Conservation (phyloP, 2,113 vertebrate species). For the Eira barbara region DNA sequence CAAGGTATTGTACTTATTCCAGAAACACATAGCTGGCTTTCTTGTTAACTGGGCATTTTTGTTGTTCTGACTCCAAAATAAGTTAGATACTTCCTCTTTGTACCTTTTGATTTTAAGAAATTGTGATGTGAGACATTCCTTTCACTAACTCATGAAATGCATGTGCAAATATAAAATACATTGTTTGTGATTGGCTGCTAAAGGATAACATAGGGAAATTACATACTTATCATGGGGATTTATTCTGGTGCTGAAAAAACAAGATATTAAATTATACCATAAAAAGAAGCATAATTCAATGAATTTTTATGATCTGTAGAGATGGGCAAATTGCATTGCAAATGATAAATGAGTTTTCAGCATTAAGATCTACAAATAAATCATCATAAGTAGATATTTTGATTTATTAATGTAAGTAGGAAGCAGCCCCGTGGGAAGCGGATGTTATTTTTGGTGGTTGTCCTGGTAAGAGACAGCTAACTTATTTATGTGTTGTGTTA, state of each 20-base stretch:
- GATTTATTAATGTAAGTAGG: slow-evolving; percentile 74
- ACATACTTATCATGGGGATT: slow-evolving; percentile 51
- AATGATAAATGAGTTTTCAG: slow-evolving; percentile 80
- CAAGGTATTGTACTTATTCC: not conserved
- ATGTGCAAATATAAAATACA: slow-evolving; percentile 39
- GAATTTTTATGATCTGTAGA: slow-evolving; percentile 82
- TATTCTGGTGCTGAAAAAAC: slow-evolving; percentile 67
- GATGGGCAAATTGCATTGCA: slow-evolving; percentile 72
- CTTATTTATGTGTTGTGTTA: slow-evolving; percentile 64
- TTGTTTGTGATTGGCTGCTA: slow-evolving; percentile 37
- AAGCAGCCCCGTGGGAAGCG: slow-evolving; percentile 47
- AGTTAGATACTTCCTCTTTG: not conserved
- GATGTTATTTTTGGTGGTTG: slow-evolving; percentile 51
- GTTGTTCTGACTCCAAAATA: slow-evolving; percentile 38
- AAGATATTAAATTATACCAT: slow-evolving; percentile 77
- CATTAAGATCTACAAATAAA: slow-evolving; percentile 81
- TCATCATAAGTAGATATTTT: slow-evolving; percentile 72
- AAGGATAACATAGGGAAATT: slow-evolving; percentile 61
- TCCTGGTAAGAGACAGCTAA: slow-evolving; percentile 41
- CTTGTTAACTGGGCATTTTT: not conserved
- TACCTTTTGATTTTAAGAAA: slow-evolving; percentile 50
- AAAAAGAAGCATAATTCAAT: slow-evolving; percentile 79
- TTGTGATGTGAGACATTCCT: slow-evolving; percentile 49
- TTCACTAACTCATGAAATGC: slow-evolving; percentile 58
- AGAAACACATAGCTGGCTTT: slow-evolving; percentile 7